Evolutionary conservation across 2,113 vertebrate species (phyloP), one percentile per base, ranked within the genome.

Genomic region (Brienomyrus longianalis): DNA sequence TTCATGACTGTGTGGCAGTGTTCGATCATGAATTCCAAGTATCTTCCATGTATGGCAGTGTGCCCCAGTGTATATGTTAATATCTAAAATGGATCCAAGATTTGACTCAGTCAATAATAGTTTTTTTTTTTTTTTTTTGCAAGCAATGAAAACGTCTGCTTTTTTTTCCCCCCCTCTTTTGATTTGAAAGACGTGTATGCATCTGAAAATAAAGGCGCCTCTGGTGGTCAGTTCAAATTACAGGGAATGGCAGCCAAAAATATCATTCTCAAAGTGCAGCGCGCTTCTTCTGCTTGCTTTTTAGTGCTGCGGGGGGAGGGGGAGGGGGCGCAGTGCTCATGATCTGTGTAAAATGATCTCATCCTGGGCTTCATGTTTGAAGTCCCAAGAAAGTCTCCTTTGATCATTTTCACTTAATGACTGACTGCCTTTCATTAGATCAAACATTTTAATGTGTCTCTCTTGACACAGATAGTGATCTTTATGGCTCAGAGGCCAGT

Each of bases 311-410:
- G 35, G 51, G 59, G 66, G 70, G 80, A 47, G 77, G 27, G 87
- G 35, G 62, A 84, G 88, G 89, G 91, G 77, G 91, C 89, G 91
- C 89, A 89, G 92, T 90, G 91, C 89, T 92, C 93, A 91, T 87
- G 85, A 87, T 91, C 90, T 94, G 92, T 93, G 93, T 95, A 95
- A 95, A 94, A 92, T 93, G 95, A 93, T 94, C 95, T 93, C 90
- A 91, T 94, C 92, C 92, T 94, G 92, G 39, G 92, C 94, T 95
- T 93, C 91, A 89, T 93, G 95, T 97, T 95, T 96, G 96, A 96
- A 97, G 95, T 96, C 91, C 92, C 89, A 92, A 92, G 90, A 92
- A 91, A 93, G 93, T 93, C 83, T 94, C 93, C 96, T 97, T 95
- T 95, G 92, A 92, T 96, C 94, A 91, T 93, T 94, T 90, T 93